These are phyloP conservation scores for Scaptomyza caliginosa DNA, from an alignment of 2,888 invertebrate species.

Conservation along the genomic window DNA sequence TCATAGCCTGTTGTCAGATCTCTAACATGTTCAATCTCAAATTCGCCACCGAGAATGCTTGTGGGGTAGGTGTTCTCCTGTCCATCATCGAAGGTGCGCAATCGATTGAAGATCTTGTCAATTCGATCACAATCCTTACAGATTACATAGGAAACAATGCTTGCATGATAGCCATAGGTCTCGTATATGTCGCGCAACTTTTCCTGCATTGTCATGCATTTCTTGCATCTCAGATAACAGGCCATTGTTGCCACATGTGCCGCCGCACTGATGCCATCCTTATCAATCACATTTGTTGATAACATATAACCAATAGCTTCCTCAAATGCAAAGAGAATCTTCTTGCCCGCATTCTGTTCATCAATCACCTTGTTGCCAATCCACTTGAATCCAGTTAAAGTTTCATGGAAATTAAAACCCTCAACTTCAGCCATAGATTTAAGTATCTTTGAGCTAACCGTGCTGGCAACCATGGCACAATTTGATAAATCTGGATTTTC, in stretches of 20 bases:
- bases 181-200: slow-evolving; percentile 91
- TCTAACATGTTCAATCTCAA: slow-evolving; percentile 88
- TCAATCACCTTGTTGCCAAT: slow-evolving; percentile 95
- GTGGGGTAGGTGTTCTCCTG: slow-evolving; percentile 88
- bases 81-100: slow-evolving; percentile 88
- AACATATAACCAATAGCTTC: slow-evolving; percentile 99
- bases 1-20: slow-evolving; percentile 95
- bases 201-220: slow-evolving; percentile 86
- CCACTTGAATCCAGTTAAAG: slow-evolving; percentile 99
- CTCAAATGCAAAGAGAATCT: slow-evolving; percentile 96
- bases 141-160: slow-evolving; percentile 94
- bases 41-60: slow-evolving; percentile 87
- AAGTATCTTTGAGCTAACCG: slow-evolving; percentile 98
- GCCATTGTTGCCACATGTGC: slow-evolving; percentile 91
- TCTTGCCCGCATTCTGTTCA: slow-evolving; percentile 88
- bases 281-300: slow-evolving; percentile 93
- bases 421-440: slow-evolving; percentile 91
- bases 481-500: slow-evolving; percentile 85
- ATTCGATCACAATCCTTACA: slow-evolving; percentile 90
- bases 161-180: slow-evolving; percentile 94
- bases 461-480: slow-evolving; percentile 94
- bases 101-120: slow-evolving; percentile 90
- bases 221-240: slow-evolving; percentile 87
- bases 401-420: slow-evolving; percentile 92
- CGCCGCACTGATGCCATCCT: slow-evolving; percentile 97